Evolutionary conservation across 2,888 invertebrate genomes (phyloP).

Genomic region (Drosophila parthenogenetica): DNA sequence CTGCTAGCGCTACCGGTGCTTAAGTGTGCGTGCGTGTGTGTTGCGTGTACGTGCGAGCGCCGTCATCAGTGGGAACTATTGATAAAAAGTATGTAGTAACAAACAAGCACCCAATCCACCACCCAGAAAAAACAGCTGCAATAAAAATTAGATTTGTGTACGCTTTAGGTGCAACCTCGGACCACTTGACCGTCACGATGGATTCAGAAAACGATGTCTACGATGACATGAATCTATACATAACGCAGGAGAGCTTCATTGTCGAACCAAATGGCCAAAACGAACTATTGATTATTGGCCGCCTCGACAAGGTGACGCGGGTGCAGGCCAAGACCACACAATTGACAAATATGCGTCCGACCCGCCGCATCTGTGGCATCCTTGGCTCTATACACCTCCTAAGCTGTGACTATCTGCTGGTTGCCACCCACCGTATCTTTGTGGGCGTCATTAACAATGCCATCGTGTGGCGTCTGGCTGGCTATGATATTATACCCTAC

Average conservation of each 20-base stretch:
- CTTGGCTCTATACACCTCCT: conserved; percentile 93
- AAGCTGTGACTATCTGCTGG: conserved; percentile 94
- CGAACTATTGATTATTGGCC: conserved; percentile 93
- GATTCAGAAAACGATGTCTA: conserved; percentile 85
- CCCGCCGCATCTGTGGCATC: conserved; percentile 93
- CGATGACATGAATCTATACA: conserved; percentile 92
- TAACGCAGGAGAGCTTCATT: conserved; percentile 95
- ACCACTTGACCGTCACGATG: conserved; percentile 38
- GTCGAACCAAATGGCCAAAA: conserved; percentile 92
- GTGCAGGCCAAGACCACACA: conserved; percentile 88
- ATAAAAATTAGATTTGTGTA: conserved; percentile 10
- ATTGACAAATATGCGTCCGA: conserved; percentile 88
- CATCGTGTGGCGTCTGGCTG: conserved; percentile 91
- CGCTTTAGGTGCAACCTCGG: conserved; percentile 19
- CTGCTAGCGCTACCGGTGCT: conserved; percentile 44
- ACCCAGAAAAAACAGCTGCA: conserved; percentile 1
- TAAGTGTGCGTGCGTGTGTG: conserved; percentile 35
- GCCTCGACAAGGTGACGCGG: conserved; percentile 90
- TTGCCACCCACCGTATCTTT: conserved; percentile 92
- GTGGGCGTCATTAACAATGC: conserved; percentile 93
- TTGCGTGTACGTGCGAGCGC: conserved; percentile 42
- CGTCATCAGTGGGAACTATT: conserved; percentile 44
- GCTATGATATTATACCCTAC: conserved; percentile 94
- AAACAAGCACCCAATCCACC: conserved; percentile 3
- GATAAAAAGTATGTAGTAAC: conserved; percentile 34